Conservation (phyloP, 2,888 invertebrate species). For the Monochamus alternatus region DNA sequence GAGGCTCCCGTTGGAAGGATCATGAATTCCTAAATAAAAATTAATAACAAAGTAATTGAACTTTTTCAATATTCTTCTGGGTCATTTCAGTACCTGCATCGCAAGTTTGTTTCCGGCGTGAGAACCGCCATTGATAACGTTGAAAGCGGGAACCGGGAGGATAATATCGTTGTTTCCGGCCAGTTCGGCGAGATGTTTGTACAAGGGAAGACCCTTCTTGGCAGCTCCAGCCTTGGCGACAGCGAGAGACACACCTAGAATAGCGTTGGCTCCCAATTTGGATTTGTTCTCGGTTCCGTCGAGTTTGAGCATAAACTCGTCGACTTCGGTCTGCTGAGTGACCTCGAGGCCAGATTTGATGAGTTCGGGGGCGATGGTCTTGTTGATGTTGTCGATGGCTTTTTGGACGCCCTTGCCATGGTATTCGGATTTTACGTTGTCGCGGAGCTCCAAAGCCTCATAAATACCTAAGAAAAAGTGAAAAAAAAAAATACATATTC, state of each 20-base stretch:
- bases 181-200: slow-evolving; percentile 95
- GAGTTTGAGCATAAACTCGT: slow-evolving; percentile 87
- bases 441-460: slow-evolving; percentile 97
- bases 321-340: slow-evolving; percentile 91
- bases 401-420: slow-evolving; percentile 97
- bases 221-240: slow-evolving; percentile 98
- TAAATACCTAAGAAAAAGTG: slow-evolving; percentile 79
- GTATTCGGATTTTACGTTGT: slow-evolving; percentile 90
- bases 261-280: slow-evolving; percentile 97
- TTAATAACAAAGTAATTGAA: not conserved
- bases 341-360: slow-evolving; percentile 87
- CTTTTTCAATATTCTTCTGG: not conserved
- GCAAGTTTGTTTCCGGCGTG: slow-evolving; percentile 99
- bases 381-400: slow-evolving; percentile 94
- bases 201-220: slow-evolving; percentile 89
- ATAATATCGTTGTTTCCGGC: slow-evolving; percentile 93
- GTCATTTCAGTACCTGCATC: slow-evolving; percentile 78
- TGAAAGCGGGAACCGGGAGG: slow-evolving; percentile 97
- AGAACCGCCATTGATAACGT: slow-evolving; percentile 99
- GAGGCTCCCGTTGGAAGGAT: slow-evolving; percentile 82
- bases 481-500: not conserved
- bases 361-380: slow-evolving; percentile 83
- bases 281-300: slow-evolving; percentile 99
- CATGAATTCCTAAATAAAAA: slow-evolving; percentile 66
- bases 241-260: slow-evolving; percentile 97